Base-by-base conservation (phyloP, 2,888 invertebrate species). In the Dioctria linearis region DNA sequence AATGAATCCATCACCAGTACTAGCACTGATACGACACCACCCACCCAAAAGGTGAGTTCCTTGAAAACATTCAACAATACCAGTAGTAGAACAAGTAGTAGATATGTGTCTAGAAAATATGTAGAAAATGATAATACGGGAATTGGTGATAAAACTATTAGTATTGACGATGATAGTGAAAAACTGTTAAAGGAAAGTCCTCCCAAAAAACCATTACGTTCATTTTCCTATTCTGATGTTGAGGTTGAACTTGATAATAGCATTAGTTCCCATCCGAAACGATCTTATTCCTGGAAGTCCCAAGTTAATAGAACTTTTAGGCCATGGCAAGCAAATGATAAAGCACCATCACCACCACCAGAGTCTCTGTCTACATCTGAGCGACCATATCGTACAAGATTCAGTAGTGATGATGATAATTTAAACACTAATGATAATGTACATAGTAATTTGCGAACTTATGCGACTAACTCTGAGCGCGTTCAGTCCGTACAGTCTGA, bases 21-120 rank as follows among this genome's bases (percentile, higher is more conserved):
- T 61, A 81, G 73, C 80, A 57, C 78, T 80, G 83, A 82, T 79
- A 82, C 81, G 79, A 67, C 61, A 80, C 51, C 82, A 83, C 84
- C 83, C 83, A 85, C 85, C 81, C 85, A 85, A 83, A 88, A 88
- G 88, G 88, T 88, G 88, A 88, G 88, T 88, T 86, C 85, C 83
- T 83, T 84, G 83, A 81, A 80, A 59, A 57, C 43, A 59, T 25
- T 59, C 54, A 79, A 79, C 54, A 6, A 78, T 78, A 59, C 49
- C 42, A 78, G 51, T 80, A 25, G 25, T 25, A 80, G 69, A 63
- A 61, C 37, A 43, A 75, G 4, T 66, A 66, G 43, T 67, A 78
- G 42, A 75, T 63, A 78, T 54, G 46, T 51, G n/a, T 51, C 65
- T 78, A 78, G 78, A 78, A 75, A 57, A 43, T 43, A 13, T 66